Percentiles rank a stretch among this genome's conserved stretches.
Evolutionary conservation across 2,797 vertebrate species (phyloP).

Genomic region (Pseudochaenichthys georgianus): DNA sequence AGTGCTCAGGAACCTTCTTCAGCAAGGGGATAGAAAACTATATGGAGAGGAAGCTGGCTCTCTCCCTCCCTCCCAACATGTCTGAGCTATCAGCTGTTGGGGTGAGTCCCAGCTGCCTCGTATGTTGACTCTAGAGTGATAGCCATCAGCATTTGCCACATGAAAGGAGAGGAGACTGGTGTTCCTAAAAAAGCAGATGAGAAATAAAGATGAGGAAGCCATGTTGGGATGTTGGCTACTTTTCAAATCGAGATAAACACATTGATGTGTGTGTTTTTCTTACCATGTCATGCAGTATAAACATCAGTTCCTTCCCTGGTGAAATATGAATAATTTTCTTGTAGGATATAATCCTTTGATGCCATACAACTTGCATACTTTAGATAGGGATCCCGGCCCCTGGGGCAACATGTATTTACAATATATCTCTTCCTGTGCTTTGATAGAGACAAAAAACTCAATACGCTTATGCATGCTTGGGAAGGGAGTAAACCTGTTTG

Average conservation of each 20-base stretch:
- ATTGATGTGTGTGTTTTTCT: constrained; percentile 59
- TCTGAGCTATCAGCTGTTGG: constrained; percentile 83
- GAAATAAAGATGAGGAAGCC: constrained; percentile 61
- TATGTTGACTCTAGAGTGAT: constrained; percentile 85
- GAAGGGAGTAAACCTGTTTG: constrained; percentile 75
- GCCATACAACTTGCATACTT: constrained; percentile 50
- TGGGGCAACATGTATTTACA: constrained; percentile 63
- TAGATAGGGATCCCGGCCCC: constrained; percentile 43
- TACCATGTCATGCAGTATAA: constrained; percentile 61
- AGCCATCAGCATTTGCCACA: constrained; percentile 84
- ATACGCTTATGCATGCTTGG: constrained; percentile 65
- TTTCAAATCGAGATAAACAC: constrained; percentile 67
- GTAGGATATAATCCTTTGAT: constrained; percentile 67
- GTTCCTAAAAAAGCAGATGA: constrained; percentile 73
- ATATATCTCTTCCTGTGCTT: constrained; percentile 71
- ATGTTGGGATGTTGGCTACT: constrained; percentile 61
- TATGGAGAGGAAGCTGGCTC: constrained; percentile 42
- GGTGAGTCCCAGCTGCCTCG: constrained; percentile 79
- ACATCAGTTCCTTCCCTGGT: constrained; percentile 68
- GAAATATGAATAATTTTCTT: constrained; percentile 59
- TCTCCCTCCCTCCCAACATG: constrained; percentile 63
- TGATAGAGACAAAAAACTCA: constrained; percentile 69
- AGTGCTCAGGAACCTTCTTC: constrained; percentile 22
- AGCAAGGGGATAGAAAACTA: constrained; percentile 35
- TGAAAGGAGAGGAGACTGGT: constrained; percentile 75